Evolutionary conservation across 2,797 vertebrate genomes (phyloP).

Genomic region (Taenioides sp.): DNA sequence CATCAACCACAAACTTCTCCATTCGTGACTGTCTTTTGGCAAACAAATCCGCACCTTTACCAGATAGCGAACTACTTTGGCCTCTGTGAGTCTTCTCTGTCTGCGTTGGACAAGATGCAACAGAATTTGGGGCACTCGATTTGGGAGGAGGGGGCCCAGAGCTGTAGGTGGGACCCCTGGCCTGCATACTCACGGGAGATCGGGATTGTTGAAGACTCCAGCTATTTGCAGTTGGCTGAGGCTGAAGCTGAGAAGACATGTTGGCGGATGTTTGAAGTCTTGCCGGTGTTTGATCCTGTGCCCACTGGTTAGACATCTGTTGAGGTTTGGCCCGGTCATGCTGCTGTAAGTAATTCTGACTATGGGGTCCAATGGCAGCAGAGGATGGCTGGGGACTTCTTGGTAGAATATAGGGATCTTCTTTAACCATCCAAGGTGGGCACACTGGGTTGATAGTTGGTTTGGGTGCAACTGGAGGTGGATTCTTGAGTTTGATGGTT

Average conservation of each 20-base stretch:
- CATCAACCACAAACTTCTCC: constrained; percentile 93
- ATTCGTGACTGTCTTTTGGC: constrained; percentile 92
- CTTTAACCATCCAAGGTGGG: constrained; percentile 83
- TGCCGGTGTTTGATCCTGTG: constrained; percentile 59
- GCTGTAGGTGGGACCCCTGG: constrained; percentile 61
- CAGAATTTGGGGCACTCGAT: constrained; percentile 56
- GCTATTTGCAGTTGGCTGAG: constrained; percentile 61
- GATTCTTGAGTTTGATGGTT: constrained; percentile 88
- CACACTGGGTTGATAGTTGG: constrained; percentile 83
- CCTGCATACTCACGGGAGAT: constrained; percentile 77
- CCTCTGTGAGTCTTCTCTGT: constrained; percentile 50
- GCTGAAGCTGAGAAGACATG: constrained; percentile 63
- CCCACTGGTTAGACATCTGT: constrained; percentile 61
- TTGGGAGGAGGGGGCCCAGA: constrained; percentile 55
- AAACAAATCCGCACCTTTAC: constrained; percentile 91
- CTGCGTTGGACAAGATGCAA: constrained; percentile 67
- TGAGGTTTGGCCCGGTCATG: constrained; percentile 58
- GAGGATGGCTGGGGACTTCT: constrained; percentile 64
- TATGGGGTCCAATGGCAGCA: constrained; percentile 39
- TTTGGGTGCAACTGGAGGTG: constrained; percentile 95
- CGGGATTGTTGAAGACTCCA: constrained; percentile 68
- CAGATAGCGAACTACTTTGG: constrained; percentile 76
- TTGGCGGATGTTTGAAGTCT: constrained; percentile 58
- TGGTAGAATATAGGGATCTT: constrained; percentile 65
- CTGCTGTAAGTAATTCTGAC: constrained; percentile 49